Base-by-base conservation (phyloP, 2,113 vertebrate genomes). In the Rhizomys pruinosus region DNA sequence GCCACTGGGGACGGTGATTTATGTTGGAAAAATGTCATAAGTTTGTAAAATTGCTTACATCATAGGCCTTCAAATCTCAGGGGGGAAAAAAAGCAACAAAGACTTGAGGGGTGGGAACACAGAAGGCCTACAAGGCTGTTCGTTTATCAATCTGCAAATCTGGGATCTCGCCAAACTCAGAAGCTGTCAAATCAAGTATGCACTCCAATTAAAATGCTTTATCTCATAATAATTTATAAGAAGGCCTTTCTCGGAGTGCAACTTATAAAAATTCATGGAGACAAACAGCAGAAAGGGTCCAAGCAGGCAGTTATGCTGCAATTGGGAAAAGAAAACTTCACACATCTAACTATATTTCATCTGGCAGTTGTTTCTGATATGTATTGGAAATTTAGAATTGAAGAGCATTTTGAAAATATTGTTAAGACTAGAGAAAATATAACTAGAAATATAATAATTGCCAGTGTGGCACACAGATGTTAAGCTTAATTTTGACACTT, bases 131-230 rank as follows among this genome's bases (percentile, higher is more conserved):
- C 87, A 71, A 97, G 76, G 79, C 76, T 97, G 95, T 84, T 96
- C 92, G 93, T 90, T 94, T 95, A 96, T 97, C 92, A 96, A 90
- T 97, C 93, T 96, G 96, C 66, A 94, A 90, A 91, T 66, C 96
- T 96, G 97, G 90, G 78, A 68, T 92, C 82, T 52, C 42, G 90
- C 92, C 95, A 96, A 29, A 87, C 61, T 95, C 34, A 1, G 89
- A 64, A 89, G 84, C 96, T 97, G 87, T 96, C 94, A 96, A 94
- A 95, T 89, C 66, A 80, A 93, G 68, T 68, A 89, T 79, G 79
- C 12, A 23, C 61, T 82, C 90, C 93, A 94, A 92, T 92, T 92
- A 89, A 90, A 90, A 94, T 71, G 72, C 66, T 92, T 66, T 73
- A n/a, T 92, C 61, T 94, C 92, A 52, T 81, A 87, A 94, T 92